Base-by-base conservation (phyloP, 1,140 invertebrate genomes). In the Gonioctena quinquepunctata region DNA sequence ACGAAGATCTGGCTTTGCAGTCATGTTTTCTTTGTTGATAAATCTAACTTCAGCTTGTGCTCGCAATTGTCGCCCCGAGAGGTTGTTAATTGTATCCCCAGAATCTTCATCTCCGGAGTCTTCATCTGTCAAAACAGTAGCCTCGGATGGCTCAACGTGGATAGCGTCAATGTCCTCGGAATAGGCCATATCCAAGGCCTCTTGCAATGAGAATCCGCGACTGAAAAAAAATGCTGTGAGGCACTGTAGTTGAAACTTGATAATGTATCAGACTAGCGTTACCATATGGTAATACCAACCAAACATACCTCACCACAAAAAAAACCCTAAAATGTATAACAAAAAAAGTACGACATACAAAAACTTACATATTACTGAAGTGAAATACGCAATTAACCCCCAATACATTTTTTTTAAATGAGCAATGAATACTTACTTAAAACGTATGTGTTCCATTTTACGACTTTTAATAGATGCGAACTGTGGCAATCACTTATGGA, bases 111-210 rank as follows among this genome's bases (percentile, higher is more conserved):
- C 50, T 8, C 50, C 50, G n/a, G 50, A 18, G 19, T 52, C 50
- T 52, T 52, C 50, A 21, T 52, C 50, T 7, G 50, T 52, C 18
- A 52, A 52, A 11, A 52, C 50, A 5, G 11, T 52, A n/a, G n/a
- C 7, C 8, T 52, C 18, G 8, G 50, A 16, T 18, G 50, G 50
- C 5, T 52, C 50, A 21, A 21, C 18, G 18, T 52, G 18, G 16
- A 52, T 52, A 52, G 28, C 28, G 3, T 33, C 28, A 33, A 33
- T 33, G n/a, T 11, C 28, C n/a, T 33, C 28, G n/a, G 23, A 22
- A 56, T 70, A 66, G 8, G 57, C 66, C 5, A 74, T 74, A 18
- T 69, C 26, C 3, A 72, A 48, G 21, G 61, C 66, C 65, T 74
- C 65, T 65, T 74, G 27, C n/a, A 71, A 60, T 5, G 65, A 64